Evolutionary conservation across 2,888 invertebrate species (phyloP).

Genomic region (Myathropa florea): DNA sequence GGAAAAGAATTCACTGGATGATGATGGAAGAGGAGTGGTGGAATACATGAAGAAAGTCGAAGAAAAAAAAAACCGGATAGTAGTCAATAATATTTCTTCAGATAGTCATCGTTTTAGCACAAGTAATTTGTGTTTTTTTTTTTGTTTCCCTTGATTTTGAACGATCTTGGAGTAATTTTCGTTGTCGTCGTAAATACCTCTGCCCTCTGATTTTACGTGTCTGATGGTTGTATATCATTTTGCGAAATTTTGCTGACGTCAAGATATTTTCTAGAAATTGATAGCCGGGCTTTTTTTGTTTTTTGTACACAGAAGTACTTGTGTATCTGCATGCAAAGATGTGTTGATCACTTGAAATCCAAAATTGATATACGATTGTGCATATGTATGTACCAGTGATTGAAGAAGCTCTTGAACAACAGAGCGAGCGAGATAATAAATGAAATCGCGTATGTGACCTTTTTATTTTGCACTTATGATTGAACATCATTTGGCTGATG

Average conservation of each 20-base stretch:
- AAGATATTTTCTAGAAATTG: background rate
- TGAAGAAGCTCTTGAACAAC: background rate
- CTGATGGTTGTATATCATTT: background rate
- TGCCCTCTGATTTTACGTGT: background rate
- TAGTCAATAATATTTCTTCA: slow-evolving; percentile 54
- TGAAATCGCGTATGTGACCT: background rate
- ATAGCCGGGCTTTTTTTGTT: background rate
- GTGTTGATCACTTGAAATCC: background rate
- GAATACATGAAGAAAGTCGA: slow-evolving; percentile 27
- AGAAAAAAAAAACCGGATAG: slow-evolving; percentile 55
- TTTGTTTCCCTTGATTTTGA: background rate
- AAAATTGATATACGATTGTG: background rate
- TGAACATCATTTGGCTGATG: background rate
- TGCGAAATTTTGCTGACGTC: background rate
- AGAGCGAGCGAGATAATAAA: too few relatives aligned
- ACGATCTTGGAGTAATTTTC: background rate
- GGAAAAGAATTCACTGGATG: background rate
- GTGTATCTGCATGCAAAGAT: background rate
- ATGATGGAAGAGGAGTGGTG: slow-evolving; percentile 19
- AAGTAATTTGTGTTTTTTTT: slow-evolving; percentile 3
- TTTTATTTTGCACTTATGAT: background rate
- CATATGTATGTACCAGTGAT: background rate
- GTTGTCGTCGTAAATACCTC: background rate
- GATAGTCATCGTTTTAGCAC: slow-evolving; percentile 40
- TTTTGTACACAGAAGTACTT: too few relatives aligned